Base-by-base conservation (phyloP, 2,113 vertebrate genomes). In the Zingel zingel region DNA sequence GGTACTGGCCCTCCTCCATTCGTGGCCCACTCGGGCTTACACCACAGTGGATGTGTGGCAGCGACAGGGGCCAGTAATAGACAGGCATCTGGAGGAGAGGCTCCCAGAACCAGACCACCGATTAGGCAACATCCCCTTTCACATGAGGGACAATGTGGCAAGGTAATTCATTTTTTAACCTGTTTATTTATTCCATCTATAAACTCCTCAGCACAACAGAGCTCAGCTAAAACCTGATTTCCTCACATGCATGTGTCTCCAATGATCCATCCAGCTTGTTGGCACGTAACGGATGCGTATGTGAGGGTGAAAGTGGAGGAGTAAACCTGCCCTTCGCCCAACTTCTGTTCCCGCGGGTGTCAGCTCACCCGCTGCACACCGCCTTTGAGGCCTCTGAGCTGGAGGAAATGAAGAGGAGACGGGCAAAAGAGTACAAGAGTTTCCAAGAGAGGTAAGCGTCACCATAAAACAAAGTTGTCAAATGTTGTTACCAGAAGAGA, bases 241-340 rank as follows among this genome's bases (percentile, higher is more conserved):
- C 39, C 50, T 63, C 13, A 23, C 51, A 11, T 16, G 6, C 18
- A 33, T 19, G 0, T 56, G 51, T 82, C 39, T 82, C 33, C 36
- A 27, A 57, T 58, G 0, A 61, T 59, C 59, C 15, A 3, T 16
- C 16, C 93, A 97, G 97, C 87, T 94, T 97, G 63, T 89, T 99
- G 87, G 90, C 96, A 19, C 93, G 91, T 53, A 97, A 97, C 59
- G 94, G 90, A 0, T 99, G 97, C 67, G 90, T 94, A 9, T 99
- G 97, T 86, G 95, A 96, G 83, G 92, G 92, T 0, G 94, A 96
- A 68, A 75, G 77, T 25, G 74, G 91, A 48, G 67, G 94, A 18
- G 51, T 96, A 1, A 89, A 91, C 53, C 84, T 98, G 67, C 97
- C 97, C 8, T 97, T 98, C 30, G 76, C 93, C 59, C 90, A 94